Evolutionary conservation across 2,888 invertebrate species (phyloP).

Genomic region (Branchinecta sandiegonensis): DNA sequence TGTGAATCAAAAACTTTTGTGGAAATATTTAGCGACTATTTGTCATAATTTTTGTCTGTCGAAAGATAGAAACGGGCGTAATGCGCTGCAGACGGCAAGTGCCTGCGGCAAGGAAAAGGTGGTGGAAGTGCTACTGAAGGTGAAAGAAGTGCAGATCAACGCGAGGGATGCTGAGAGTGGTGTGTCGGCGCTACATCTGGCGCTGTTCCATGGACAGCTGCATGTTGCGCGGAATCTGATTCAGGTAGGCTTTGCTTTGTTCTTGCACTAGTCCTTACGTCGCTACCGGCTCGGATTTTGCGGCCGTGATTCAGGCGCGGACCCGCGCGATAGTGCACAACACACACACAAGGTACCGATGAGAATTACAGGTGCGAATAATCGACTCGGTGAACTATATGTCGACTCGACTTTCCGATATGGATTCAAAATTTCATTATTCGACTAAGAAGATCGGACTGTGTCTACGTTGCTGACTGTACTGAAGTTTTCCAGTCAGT

Average conservation of each 20-base stretch:
- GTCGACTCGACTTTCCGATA: no score
- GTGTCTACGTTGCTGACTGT: no score
- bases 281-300: no score
- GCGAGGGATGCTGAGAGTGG: conserved; percentile 54
- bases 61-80: conserved; percentile 49
- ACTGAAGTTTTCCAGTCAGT: no score
- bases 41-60: conserved; percentile 47
- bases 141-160: conserved; percentile 46
- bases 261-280: background rate
- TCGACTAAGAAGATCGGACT: no score
- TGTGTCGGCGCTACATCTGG: conserved; percentile 64
- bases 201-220: conserved; percentile 67
- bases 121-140: conserved; percentile 56
- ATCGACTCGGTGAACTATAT: no score
- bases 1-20: conserved; percentile 11
- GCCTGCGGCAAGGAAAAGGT: conserved; percentile 53
- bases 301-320: no score
- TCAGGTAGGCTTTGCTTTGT: conserved; percentile 37
- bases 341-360: no score
- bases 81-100: conserved; percentile 60
- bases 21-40: conserved; percentile 29
- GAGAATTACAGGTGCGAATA: no score
- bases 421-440: no score
- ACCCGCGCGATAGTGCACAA: no score
- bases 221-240: conserved; percentile 53